A percentile compares a stretch with the other conserved stretches of the same genome.
These are phyloP conservation scores for Chamaea fasciata DNA, from an alignment of 2,113 vertebrate species.

Conservation along the genomic window DNA sequence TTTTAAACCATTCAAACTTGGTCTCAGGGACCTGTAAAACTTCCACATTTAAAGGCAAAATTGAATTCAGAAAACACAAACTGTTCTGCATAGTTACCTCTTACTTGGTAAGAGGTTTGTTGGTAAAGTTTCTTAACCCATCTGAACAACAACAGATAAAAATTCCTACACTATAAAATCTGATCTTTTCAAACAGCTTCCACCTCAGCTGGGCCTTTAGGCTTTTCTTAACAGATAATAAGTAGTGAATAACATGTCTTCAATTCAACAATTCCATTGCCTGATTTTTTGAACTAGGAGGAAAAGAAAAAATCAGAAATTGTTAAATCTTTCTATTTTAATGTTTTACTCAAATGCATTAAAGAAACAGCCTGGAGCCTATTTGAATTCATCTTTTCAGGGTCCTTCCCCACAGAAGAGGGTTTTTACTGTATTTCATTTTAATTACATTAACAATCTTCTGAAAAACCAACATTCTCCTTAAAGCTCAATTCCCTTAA, in stretches of 20 bases:
- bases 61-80: background rate
- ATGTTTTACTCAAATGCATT: background rate
- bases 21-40: background rate
- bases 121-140: background rate
- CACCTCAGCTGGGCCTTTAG: conserved; percentile 73
- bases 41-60: background rate
- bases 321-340: background rate
- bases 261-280: conserved; percentile 64
- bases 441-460: background rate
- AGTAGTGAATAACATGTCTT: conserved; percentile 60
- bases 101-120: too few relatives aligned
- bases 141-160: background rate
- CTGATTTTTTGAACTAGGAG: conserved; percentile 72
- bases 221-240: conserved; percentile 74
- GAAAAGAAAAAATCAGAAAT: background rate
- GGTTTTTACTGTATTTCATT: background rate
- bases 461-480: background rate
- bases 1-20: background rate
- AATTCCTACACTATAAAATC: background rate
- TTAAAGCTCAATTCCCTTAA: background rate
- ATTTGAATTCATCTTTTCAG: background rate
- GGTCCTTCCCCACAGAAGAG: background rate
- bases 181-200: conserved; percentile 76
- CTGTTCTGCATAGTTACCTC: background rate
- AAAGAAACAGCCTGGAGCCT: background rate